Evolutionary conservation across 2,797 vertebrate genomes (phyloP).

Genomic region (Megalops cyprinoides): DNA sequence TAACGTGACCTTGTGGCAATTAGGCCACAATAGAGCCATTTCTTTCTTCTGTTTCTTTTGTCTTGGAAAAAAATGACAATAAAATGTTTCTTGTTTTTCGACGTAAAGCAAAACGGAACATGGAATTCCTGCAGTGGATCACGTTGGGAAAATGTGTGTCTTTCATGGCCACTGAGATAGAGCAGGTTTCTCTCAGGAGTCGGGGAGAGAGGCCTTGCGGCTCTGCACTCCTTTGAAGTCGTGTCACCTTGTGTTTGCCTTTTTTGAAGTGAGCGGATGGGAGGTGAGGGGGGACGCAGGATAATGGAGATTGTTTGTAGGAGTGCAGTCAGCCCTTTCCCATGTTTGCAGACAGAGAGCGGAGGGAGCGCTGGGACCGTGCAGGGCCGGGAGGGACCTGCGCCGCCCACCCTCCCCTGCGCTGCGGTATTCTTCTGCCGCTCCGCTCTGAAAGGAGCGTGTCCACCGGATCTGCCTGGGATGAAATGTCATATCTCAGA

Average conservation of each 20-base stretch:
- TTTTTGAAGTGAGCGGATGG: constrained; percentile 31
- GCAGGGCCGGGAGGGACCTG: constrained; percentile 54
- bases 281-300: constrained; percentile 33
- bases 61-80: constrained; percentile 60
- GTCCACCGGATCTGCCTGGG: constrained; percentile 87
- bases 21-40: constrained; percentile 75
- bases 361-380: constrained; percentile 35
- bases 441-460: constrained; percentile 84
- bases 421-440: constrained; percentile 72
- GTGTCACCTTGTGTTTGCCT: constrained; percentile 39
- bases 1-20: constrained; percentile 77
- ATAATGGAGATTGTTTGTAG: constrained; percentile 44
- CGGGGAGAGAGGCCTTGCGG: neutral
- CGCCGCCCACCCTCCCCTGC: constrained; percentile 61
- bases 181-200: neutral
- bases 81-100: constrained; percentile 22
- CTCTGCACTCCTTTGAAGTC: constrained; percentile 55
- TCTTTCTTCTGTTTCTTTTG: constrained; percentile 66
- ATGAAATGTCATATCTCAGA: constrained; percentile 97
- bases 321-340: constrained; percentile 45
- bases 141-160: neutral
- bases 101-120: constrained; percentile 15
- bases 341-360: constrained; percentile 60
- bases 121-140: neutral
- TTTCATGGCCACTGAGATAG: neutral